These are phyloP conservation scores for Dexiosoma caninum DNA, from an alignment of 2,888 invertebrate species.

Conservation along the genomic window DNA sequence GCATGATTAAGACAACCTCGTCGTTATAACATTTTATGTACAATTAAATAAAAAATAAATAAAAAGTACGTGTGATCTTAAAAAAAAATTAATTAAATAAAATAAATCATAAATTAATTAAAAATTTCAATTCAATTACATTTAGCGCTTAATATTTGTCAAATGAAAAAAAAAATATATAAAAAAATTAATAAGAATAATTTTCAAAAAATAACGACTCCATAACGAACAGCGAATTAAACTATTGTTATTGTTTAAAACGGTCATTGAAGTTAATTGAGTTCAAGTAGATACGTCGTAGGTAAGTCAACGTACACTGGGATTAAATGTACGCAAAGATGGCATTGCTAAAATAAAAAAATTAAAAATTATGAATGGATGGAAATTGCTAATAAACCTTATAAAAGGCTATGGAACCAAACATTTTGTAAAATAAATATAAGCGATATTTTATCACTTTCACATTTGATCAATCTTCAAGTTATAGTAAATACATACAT, in stretches of 20 bases:
- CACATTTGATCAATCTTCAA: no score
- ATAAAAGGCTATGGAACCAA: no score
- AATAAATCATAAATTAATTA: background rate
- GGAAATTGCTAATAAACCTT: no score
- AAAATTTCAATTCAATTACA: no score
- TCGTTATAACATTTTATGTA: conserved; percentile 23
- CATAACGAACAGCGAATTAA: background rate
- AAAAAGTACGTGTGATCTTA: background rate
- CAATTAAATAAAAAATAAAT: background rate
- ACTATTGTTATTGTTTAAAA: background rate
- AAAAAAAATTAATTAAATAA: background rate
- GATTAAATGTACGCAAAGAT: background rate
- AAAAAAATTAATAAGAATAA: background rate
- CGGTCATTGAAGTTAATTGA: background rate
- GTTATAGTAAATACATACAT: no score
- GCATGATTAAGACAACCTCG: conserved; percentile 69
- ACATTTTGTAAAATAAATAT: no score
- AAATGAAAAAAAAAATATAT: background rate
- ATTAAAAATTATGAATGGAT: no score
- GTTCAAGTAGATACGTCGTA: background rate
- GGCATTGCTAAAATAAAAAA: no score
- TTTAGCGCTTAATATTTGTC: background rate
- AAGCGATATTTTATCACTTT: no score
- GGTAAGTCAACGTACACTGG: conserved; percentile 14
- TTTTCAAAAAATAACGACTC: background rate